These are phyloP conservation scores for Pteromalus puparum DNA, from an alignment of 1,140 invertebrate species.

Conservation along the genomic window DNA sequence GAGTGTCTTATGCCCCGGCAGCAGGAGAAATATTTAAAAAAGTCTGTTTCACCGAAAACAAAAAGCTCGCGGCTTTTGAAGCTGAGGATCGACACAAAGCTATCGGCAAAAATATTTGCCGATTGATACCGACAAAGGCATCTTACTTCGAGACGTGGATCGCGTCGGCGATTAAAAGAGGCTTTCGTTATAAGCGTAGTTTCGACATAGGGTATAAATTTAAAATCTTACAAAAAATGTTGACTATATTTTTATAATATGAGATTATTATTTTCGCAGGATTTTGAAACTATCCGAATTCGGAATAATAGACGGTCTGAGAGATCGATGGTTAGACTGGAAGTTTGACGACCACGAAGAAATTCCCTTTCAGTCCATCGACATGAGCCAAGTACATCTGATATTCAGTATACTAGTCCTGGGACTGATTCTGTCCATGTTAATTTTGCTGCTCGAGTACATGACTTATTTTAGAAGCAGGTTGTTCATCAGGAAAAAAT, in stretches of 20 bases:
- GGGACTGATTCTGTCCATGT: constrained; percentile 46
- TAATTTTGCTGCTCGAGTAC: constrained; percentile 49
- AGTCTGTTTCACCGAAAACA: constrained; percentile 41
- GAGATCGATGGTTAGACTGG: constrained; percentile 53
- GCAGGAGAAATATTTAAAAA: constrained; percentile 34
- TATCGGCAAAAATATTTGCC: constrained; percentile 35
- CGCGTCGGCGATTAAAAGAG: constrained; percentile 48
- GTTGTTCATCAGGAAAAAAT: neutral
- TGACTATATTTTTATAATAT: neutral
- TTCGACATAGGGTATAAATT: constrained; percentile 54
- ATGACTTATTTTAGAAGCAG: neutral
- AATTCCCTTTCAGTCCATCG: constrained; percentile 49
- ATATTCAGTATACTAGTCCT: constrained; percentile 52
- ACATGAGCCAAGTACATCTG: constrained; percentile 55
- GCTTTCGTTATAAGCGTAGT: constrained; percentile 51
- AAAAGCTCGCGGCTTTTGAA: constrained; percentile 53
- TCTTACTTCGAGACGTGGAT: constrained; percentile 53
- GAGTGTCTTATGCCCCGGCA: constrained; percentile 12
- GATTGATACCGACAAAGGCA: neutral
- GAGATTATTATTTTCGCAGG: constrained; percentile 26
- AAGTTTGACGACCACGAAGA: neutral
- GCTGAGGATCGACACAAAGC: constrained; percentile 45
- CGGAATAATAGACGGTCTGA: constrained; percentile 53
- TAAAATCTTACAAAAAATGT: neutral
- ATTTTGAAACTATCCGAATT: constrained; percentile 56